These are phyloP conservation scores for Centruroides sculpturatus DNA, from an alignment of 1,140 invertebrate species.

Conservation along the genomic window DNA sequence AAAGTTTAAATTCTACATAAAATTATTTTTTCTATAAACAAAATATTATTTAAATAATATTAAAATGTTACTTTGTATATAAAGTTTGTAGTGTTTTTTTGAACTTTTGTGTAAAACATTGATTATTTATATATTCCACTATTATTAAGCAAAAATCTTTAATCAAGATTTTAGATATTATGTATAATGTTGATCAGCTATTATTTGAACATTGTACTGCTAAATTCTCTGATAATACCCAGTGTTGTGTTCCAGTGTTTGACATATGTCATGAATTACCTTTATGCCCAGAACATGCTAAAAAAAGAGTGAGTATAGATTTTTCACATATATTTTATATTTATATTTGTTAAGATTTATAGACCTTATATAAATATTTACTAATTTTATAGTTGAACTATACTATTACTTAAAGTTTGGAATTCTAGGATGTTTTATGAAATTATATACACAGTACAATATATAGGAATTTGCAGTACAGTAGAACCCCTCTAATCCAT, in stretches of 20 bases:
- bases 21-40: no score
- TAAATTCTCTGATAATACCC: slow-evolving; percentile 70
- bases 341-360: background rate
- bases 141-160: no score
- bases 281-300: slow-evolving; percentile 63
- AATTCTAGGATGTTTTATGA: no score
- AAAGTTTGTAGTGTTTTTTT: no score
- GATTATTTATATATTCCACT: background rate
- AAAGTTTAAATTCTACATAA: no score
- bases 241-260: slow-evolving; percentile 73
- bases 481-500: no score
- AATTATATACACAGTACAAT: no score
- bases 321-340: background rate
- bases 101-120: background rate
- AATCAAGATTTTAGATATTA: slow-evolving; percentile 43
- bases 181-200: slow-evolving; percentile 69
- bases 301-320: slow-evolving; percentile 36
- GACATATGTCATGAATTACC: slow-evolving; percentile 69
- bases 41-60: no score
- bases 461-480: no score
- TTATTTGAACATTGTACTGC: slow-evolving; percentile 79
- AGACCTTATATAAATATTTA: background rate
- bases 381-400: background rate
- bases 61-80: no score
- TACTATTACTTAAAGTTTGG: no score